Base-by-base conservation (phyloP, 2,888 invertebrate species). In the Chymomyza fuscimana region DNA sequence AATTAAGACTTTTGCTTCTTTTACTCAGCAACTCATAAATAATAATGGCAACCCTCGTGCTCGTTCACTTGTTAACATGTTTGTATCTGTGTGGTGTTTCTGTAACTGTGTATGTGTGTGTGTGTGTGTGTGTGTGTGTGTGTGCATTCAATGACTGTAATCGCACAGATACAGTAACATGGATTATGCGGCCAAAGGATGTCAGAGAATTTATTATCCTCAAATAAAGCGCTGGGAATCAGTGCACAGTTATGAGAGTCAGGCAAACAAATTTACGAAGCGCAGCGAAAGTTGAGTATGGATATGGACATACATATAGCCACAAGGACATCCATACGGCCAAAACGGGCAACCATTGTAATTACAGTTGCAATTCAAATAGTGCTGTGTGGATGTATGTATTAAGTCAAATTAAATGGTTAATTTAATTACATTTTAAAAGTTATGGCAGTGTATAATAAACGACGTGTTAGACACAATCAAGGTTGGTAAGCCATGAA, bases 161-260 rank as follows among this genome's bases (percentile, higher is more conserved):
- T 61, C 61, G 36, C 19, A 46, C 36, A 60, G 29, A 60, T 60
- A 36, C 15, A 60, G 29, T 59, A n/a, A 32, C 19, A 32, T 61
- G 12, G 32, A 54, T 54, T 40, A 40, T 61, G 10, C 15, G 36
- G 40, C 61, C 19, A 59, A 59, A 25, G 54, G 54, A 54, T 22
- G 16, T 59, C 59, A 59, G 59, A 19, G 54, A 19, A 54, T 54
- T 54, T 54, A 54, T 54, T 54, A 54, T 54, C 54, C 16, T 59
- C n/a, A 59, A 59, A 59, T 59, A 59, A 59, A 59, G 19, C 40
- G 29, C 61, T 36, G 9, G 22, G 40, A 61, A 61, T 32, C 32
- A 61, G 61, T 40, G 40, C 19, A 16, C 54, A 46, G 40, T 46
- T 46, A 46, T 46, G 40, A 46, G 40, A 10, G 40, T 10, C 40